Evolutionary conservation across 2,113 vertebrate genomes (phyloP).

Genomic region (Etia nguti): DNA sequence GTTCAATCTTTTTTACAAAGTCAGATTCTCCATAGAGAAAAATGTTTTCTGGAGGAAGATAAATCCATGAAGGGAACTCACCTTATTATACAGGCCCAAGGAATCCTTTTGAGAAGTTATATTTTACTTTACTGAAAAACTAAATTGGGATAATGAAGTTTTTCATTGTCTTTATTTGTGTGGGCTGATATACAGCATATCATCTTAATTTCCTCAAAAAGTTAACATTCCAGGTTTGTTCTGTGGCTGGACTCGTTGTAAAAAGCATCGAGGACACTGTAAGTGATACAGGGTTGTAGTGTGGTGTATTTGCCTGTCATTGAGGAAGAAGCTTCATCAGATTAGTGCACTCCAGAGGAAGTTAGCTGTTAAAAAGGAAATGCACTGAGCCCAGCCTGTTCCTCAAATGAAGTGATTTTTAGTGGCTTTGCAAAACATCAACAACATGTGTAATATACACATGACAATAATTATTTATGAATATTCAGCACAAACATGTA

Average conservation of each 20-base stretch:
- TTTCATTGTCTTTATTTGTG: not conserved
- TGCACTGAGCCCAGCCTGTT: not conserved
- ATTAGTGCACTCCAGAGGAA: not conserved
- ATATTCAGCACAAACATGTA: not conserved
- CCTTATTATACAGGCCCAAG: not conserved
- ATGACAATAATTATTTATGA: not conserved
- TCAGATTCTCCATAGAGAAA: not conserved
- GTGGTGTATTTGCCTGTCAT: not conserved
- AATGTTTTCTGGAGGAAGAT: not conserved
- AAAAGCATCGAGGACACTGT: not conserved
- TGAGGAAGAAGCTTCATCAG: not conserved
- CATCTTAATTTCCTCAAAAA: not conserved
- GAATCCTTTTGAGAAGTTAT: not conserved
- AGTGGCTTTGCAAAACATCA: not conserved
- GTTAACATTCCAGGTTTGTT: not conserved
- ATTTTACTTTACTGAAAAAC: not conserved
- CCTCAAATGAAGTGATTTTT: conserved; percentile 1
- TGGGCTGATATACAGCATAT: not conserved
- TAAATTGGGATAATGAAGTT: not conserved
- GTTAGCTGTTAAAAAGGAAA: not conserved
- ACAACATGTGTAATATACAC: too few species aligned
- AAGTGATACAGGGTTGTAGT: not conserved
- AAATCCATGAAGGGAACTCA: not conserved
- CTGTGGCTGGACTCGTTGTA: not conserved
- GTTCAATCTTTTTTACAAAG: not conserved